These are phyloP conservation scores for Coracias cyanogaster DNA, from an alignment of 2,797 vertebrate genomes.

Conservation along the genomic window DNA sequence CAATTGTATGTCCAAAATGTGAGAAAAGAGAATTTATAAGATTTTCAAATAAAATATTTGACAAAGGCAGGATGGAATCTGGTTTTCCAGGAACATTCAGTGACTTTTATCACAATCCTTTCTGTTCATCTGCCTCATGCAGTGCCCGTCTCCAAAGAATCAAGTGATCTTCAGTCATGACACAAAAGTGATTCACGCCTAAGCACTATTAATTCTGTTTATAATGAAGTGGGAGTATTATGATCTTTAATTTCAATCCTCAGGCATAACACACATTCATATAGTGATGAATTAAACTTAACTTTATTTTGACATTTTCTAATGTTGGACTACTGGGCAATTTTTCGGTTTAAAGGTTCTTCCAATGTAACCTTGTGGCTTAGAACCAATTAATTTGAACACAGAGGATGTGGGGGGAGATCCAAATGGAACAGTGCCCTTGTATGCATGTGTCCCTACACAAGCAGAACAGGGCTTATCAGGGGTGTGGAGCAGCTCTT, in stretches of 20 bases:
- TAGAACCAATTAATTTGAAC: background rate
- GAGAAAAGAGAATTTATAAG: background rate
- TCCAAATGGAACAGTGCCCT: rapidly evolving
- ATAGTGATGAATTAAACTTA: constrained; percentile 5
- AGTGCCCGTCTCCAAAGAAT: background rate
- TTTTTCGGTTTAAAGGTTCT: constrained; percentile 11
- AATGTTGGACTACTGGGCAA: background rate
- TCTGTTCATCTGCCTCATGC: background rate
- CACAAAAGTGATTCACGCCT: background rate
- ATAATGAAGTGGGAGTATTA: constrained; percentile 12
- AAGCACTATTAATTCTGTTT: background rate
- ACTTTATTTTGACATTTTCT: background rate
- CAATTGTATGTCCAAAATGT: background rate
- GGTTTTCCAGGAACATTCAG: background rate
- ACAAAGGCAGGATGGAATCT: background rate
- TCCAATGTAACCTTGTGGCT: background rate
- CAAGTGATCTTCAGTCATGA: background rate
- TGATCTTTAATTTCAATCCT: constrained; percentile 43
- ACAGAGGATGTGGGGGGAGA: background rate
- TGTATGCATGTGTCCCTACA: background rate
- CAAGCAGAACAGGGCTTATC: background rate
- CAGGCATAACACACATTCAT: background rate
- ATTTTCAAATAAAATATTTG: background rate
- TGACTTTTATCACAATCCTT: background rate
- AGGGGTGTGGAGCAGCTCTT: background rate